These are phyloP conservation scores for Pyrrhia umbra DNA, from an alignment of 2,888 invertebrate genomes.

Conservation along the genomic window DNA sequence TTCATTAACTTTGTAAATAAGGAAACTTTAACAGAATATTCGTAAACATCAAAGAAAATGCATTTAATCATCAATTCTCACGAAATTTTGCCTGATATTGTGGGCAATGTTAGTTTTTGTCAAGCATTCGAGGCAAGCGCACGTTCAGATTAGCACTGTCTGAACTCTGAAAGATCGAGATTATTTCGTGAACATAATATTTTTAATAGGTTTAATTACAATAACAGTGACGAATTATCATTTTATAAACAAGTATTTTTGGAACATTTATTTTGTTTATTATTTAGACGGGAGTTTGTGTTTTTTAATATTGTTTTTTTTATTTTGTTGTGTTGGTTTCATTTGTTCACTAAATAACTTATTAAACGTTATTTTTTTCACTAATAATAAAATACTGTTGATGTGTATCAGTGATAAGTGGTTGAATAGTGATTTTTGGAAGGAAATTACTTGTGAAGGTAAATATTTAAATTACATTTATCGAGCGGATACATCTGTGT, in stretches of 20 bases:
- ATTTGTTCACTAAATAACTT: too few relatives aligned
- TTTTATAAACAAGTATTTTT: neutral
- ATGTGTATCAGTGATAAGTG: slow-evolving; percentile 26
- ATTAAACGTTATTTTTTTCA: too few relatives aligned
- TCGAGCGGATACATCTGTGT: slow-evolving; percentile 31
- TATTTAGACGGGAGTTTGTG: neutral
- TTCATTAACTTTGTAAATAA: too few relatives aligned
- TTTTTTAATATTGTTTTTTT: neutral
- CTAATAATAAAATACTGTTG: too few relatives aligned
- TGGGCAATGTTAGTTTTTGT: slow-evolving; percentile 22
- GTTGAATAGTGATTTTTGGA: slow-evolving; percentile 13
- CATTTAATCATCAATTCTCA: slow-evolving; percentile 1
- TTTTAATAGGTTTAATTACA: neutral
- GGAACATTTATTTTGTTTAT: neutral
- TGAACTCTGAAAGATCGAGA: neutral
- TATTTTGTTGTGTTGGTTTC: too few relatives aligned
- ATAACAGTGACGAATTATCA: too few relatives aligned
- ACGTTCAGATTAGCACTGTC: slow-evolving; percentile 12
- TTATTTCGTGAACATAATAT: neutral
- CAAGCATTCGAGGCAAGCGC: neutral
- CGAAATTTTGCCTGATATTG: slow-evolving; percentile 9
- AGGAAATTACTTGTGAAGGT: slow-evolving; percentile 39
- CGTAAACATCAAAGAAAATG: too few relatives aligned
- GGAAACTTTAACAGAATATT: neutral
- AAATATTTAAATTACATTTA: slow-evolving; percentile 40